A percentile compares a stretch with the other conserved stretches of the same genome.
Evolutionary conservation across 2,113 vertebrate species (phyloP).

Genomic region (Nipponia nippon): DNA sequence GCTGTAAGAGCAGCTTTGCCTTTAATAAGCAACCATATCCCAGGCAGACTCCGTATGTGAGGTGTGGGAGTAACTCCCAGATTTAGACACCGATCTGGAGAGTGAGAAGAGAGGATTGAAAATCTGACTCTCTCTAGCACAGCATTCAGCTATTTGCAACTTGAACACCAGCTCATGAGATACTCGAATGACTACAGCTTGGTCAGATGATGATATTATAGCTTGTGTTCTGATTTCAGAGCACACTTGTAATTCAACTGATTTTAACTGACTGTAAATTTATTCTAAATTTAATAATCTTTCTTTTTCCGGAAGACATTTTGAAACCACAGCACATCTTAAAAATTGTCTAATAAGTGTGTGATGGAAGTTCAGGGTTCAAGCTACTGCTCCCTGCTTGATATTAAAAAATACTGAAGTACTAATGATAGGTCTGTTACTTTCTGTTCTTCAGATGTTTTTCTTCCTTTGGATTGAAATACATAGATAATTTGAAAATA

Average conservation of each 20-base stretch:
- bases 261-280: not conserved
- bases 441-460: not conserved
- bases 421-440: not conserved
- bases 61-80: constrained; percentile 61
- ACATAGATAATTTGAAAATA: not conserved
- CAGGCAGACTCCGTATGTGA: constrained; percentile 22
- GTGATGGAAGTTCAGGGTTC: not conserved
- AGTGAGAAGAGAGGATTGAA: constrained; percentile 47
- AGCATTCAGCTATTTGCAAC: constrained; percentile 17
- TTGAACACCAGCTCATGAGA: not conserved
- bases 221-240: not conserved
- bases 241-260: not conserved
- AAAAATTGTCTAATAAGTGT: not conserved
- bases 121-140: constrained; percentile 43
- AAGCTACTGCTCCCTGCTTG: not conserved
- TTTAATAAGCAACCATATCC: constrained; percentile 53
- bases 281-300: not conserved
- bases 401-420: not conserved
- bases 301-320: not conserved
- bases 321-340: not conserved
- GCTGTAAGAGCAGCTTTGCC: constrained; percentile 25
- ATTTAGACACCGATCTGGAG: constrained; percentile 60
- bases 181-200: not conserved
- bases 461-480: not conserved
- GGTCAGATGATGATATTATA: not conserved